A percentile compares a stretch with the other conserved stretches of the same genome.
Conservation (phyloP, 2,797 vertebrate genomes). For the Onychomys leucogaster region DNA sequence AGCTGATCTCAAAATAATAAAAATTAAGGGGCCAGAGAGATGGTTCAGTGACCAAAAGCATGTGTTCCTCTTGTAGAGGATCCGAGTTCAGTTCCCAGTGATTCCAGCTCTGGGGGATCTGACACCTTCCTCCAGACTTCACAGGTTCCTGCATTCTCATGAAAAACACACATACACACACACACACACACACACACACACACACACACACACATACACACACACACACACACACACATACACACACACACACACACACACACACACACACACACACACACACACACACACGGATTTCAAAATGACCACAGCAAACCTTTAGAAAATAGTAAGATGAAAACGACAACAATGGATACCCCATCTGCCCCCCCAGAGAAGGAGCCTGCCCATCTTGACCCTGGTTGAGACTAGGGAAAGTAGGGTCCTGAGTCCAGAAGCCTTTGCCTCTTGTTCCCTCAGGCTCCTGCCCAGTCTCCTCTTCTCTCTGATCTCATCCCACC, state of each 20-base stretch:
- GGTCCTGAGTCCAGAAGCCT: neutral
- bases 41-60: neutral
- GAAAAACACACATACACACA: neutral
- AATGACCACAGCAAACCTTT: neutral
- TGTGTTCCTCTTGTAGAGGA: neutral
- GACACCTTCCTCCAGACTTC: neutral
- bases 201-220: neutral
- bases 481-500: neutral
- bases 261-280: neutral
- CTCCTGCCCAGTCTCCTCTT: neutral
- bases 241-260: neutral
- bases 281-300: neutral
- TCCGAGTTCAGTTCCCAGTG: neutral
- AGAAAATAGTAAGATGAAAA: neutral
- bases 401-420: rapidly evolving
- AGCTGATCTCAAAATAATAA: neutral
- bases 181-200: neutral
- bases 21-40: neutral
- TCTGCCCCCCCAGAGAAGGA: neutral
- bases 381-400: neutral
- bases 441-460: neutral
- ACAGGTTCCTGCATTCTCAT: too few relatives aligned
- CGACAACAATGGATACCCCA: too few relatives aligned
- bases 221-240: neutral
- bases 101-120: neutral